Base-by-base conservation (phyloP, 2,113 vertebrate genomes). In the Anthoscopus minutus region DNA sequence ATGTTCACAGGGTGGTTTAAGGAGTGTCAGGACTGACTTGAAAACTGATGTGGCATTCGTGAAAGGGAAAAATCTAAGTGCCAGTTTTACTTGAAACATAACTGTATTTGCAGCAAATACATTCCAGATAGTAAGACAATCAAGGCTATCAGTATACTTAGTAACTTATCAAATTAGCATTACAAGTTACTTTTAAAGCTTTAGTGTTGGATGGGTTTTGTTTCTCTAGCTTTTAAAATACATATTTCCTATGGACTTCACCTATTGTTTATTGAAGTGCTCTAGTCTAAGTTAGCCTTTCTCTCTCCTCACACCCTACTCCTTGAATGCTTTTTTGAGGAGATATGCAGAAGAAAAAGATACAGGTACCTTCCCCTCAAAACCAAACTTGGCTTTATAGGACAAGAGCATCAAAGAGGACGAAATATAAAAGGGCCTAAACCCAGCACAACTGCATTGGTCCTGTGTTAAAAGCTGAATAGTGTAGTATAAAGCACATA, bases 371-470 rank as follows among this genome's bases (percentile, higher is more conserved):
- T 67, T 78, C 50, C 15, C 22, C 16, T 78, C 61, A 78, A 40
- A 81, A 54, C 23, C 27, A 35, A 50, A 37, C 62, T 48, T 37
- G 45, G 35, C 38, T 66, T 60, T 77, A 71, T 23, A 77, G 45
- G 27, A 40, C 25, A 50, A 81, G 25, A 83, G 28, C 61, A 47
- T 65, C 27, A 16, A 53, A 71, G 70, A 58, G 6, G 8, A 77
- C 64, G 35, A 54, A 62, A 45, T 9, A 72, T 7, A 80, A 73
- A 84, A 78, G 24, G 9, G 17, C 44, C 25, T 90, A 42, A 80
- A 79, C 17, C 27, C 31, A 88, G n/a, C 31, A 56, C 61, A 50
- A 45, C 10, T 0, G 0, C 7, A 50, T 5, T 22, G 4, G 15
- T 30, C 21, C 35, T 47, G 18, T 23, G 20, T 35, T 71, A 66